Conservation (phyloP, 2,797 vertebrate genomes). For the Austrolebias charrua region DNA sequence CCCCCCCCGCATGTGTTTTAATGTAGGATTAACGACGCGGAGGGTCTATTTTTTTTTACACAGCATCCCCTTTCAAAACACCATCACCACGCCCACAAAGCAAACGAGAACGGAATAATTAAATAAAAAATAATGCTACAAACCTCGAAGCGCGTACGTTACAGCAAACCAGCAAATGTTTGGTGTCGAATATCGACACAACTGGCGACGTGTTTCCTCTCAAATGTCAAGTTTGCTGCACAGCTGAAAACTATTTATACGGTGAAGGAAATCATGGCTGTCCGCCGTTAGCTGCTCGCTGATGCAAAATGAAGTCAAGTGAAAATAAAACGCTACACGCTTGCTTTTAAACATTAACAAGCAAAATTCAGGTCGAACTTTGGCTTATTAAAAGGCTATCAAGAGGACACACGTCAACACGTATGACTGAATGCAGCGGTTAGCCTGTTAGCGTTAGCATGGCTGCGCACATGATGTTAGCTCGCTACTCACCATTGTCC, state of each 20-base stretch:
- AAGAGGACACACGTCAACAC: neutral
- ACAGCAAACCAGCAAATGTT: neutral
- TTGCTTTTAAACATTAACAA: neutral
- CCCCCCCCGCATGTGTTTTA: conserved; percentile 9
- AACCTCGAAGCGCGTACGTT: conserved; percentile 3
- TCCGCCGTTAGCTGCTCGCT: neutral
- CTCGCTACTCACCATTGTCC: conserved; percentile 70
- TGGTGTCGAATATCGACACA: neutral
- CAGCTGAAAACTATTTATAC: neutral
- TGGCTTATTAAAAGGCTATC: accelerated
- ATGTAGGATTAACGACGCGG: conserved; percentile 38
- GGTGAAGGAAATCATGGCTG: neutral
- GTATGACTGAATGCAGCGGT: neutral
- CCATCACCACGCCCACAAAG: conserved; percentile 61
- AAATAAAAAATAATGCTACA: conserved; percentile 19
- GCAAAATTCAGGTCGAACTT: accelerated
- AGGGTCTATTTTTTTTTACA: conserved; percentile 69
- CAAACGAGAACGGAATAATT: neutral
- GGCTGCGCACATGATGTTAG: conserved; percentile 25
- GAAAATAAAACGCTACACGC: neutral
- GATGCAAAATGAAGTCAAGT: neutral
- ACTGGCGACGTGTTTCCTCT: neutral
- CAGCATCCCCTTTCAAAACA: conserved; percentile 12
- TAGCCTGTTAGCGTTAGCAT: neutral
- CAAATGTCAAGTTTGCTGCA: conserved; percentile 6